Percentiles rank a stretch among this genome's conserved stretches.
Evolutionary conservation across 2,888 invertebrate species (phyloP).

Genomic region (Carabus problematicus): DNA sequence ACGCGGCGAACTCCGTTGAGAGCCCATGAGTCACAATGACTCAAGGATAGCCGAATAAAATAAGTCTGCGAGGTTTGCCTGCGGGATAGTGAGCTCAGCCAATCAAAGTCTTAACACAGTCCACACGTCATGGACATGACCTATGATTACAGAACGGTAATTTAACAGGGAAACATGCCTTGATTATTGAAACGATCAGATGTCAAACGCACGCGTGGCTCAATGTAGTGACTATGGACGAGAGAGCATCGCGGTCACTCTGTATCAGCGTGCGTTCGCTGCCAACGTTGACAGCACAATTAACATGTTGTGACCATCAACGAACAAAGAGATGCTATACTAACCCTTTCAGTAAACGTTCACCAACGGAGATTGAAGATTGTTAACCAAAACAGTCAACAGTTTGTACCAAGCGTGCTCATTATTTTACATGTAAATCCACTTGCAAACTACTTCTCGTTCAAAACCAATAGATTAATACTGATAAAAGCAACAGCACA

Average conservation of each 20-base stretch:
- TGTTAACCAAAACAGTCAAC: too few species aligned
- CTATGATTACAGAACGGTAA: slow-evolving; percentile 34
- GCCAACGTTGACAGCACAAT: slow-evolving; percentile 23
- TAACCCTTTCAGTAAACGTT: too few species aligned
- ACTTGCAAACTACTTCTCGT: too few species aligned
- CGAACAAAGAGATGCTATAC: slow-evolving; percentile 1
- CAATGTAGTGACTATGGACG: neutral
- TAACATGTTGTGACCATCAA: slow-evolving; percentile 20
- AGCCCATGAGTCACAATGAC: too few species aligned
- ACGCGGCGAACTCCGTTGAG: too few species aligned
- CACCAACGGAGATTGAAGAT: too few species aligned
- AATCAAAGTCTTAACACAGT: neutral
- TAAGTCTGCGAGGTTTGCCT: too few species aligned
- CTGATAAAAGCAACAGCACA: too few species aligned
- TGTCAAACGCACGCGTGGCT: slow-evolving; percentile 35
- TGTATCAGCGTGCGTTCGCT: neutral
- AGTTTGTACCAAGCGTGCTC: too few species aligned
- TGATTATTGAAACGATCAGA: slow-evolving; percentile 32
- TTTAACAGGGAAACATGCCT: slow-evolving; percentile 22
- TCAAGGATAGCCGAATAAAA: too few species aligned
- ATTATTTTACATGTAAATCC: too few species aligned
- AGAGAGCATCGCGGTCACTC: slow-evolving; percentile 10
- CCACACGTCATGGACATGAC: slow-evolving; percentile 28
- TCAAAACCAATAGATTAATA: too few species aligned
- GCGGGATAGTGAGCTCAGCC: neutral